Evolutionary conservation across 1,140 invertebrate species (phyloP).

Genomic region (Drosophila lacteicornis): DNA sequence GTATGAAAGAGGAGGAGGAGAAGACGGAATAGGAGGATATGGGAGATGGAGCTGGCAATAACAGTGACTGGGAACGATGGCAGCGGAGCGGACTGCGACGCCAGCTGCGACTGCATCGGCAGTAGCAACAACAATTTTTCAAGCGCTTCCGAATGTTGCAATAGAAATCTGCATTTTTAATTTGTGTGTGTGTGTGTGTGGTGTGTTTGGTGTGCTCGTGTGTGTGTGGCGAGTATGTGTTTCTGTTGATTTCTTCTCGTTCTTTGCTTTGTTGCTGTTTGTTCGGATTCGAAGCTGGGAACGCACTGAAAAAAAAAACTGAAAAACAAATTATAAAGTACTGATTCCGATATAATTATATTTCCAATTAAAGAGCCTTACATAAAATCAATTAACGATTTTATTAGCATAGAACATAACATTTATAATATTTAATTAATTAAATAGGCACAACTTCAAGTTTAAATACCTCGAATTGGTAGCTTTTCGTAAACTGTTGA

Average conservation of each 20-base stretch:
- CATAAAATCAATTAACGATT: too few relatives aligned
- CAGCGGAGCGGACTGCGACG: slow-evolving; percentile 18
- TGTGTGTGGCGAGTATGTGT: slow-evolving; percentile 38
- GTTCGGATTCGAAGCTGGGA: slow-evolving; percentile 36
- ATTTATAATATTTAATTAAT: too few relatives aligned
- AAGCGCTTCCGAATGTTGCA: slow-evolving; percentile 76
- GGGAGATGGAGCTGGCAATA: slow-evolving; percentile 49
- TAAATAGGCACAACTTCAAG: too few relatives aligned
- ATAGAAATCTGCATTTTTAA: slow-evolving; percentile 81
- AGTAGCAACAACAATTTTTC: slow-evolving; percentile 66
- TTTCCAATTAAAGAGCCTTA: too few relatives aligned
- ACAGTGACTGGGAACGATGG: slow-evolving; percentile 51
- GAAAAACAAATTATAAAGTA: too few relatives aligned
- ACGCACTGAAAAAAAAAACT: background rate
- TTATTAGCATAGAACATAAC: too few relatives aligned
- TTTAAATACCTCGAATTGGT: too few relatives aligned
- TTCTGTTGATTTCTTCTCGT: slow-evolving; percentile 53
- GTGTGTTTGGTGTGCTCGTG: slow-evolving; percentile 11
- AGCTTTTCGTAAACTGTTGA: too few relatives aligned
- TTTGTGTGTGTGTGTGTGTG: slow-evolving; percentile 42
- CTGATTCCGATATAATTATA: too few relatives aligned
- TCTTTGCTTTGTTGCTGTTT: slow-evolving; percentile 42
- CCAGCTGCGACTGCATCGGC: slow-evolving; percentile 36
- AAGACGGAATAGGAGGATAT: too few relatives aligned
- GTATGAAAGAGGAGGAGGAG: background rate